These are phyloP conservation scores for Drosophila repleta DNA, from an alignment of 1,140 invertebrate species.

Conservation along the genomic window DNA sequence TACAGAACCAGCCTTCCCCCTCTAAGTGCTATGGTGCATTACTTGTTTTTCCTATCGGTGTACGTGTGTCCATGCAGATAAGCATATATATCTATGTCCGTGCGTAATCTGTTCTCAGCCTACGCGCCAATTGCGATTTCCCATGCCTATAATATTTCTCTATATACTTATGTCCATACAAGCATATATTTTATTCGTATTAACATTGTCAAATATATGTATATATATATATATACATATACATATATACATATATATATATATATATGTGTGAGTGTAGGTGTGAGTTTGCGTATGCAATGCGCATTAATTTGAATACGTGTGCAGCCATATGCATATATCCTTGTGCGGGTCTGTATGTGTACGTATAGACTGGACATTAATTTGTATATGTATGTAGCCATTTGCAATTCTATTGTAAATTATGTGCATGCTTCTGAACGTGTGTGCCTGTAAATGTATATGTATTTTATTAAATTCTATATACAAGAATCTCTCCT, in stretches of 20 bases:
- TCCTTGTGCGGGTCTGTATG: background rate
- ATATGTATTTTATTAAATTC: background rate
- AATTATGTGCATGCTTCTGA: slow-evolving; percentile 10
- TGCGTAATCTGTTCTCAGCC: background rate
- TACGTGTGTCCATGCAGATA: too few relatives aligned
- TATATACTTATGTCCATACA: background rate
- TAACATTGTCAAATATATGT: slow-evolving; percentile 27
- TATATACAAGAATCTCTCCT: too few relatives aligned
- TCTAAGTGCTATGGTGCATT: too few relatives aligned
- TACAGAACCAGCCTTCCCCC: too few relatives aligned
- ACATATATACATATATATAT: background rate
- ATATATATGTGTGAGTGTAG: background rate
- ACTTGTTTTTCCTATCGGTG: too few relatives aligned
- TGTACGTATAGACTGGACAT: background rate
- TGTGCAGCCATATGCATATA: background rate
- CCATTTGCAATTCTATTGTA: slow-evolving; percentile 30
- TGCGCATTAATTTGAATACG: too few relatives aligned
- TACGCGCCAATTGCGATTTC: background rate
- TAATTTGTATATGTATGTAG: background rate
- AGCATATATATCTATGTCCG: too few relatives aligned
- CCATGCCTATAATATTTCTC: background rate
- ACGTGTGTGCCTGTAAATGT: background rate
- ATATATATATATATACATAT: background rate
- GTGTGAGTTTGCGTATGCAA: too few relatives aligned
- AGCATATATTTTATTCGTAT: slow-evolving; percentile 9